Evolutionary conservation across 1,140 invertebrate genomes (phyloP), one percentile per base, ranked within the genome.

Genomic region (Drosophila lini): DNA sequence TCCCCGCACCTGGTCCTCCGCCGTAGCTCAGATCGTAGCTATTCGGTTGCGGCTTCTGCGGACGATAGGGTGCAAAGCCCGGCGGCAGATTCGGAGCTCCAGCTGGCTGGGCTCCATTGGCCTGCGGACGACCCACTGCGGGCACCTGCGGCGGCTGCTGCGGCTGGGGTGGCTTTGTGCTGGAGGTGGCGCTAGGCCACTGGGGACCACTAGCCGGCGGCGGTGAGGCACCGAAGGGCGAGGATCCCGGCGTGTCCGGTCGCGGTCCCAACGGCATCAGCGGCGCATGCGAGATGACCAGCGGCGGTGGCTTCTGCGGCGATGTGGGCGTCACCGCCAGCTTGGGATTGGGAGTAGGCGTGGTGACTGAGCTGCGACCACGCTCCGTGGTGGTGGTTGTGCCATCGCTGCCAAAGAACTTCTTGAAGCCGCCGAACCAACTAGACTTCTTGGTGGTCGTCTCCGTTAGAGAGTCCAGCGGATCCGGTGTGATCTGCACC

Each of bases 1-100:
- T 52, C 3, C 56, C 73, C 8, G 50, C 53, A 3, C 45, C 52
- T 1, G 36, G 70, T 3, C 83, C 81, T 9, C 86, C 81, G 1
- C 80, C 80, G 58, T 92, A 92, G 58, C 90, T 92, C n/a, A 92
- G 65, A 34, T 91, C 90, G n/a, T 80, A 86, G 28, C 81, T 85
- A 13, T 70, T 90, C 1, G 91, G 91, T 19, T 91, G 86, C n/a
- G 77, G 63, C 13, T 86, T 89, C 53, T 78, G 79, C 31, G 90
- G 84, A 0, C 77, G 74, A 41, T 85, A 91, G 1, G 86, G 81
- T 7, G 79, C 81, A 67, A 92, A 91, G 2, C 90, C 90, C 0
- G 90, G 90, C 5, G 86, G 85, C 15, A 90, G 56, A 67, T 58
- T 85, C 3, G 83, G 56, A 15, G 80, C 77, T 19, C 53, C 68